phyloP scores from a whole-genome alignment of 2,888 invertebrate genomes.

The Apodemia hepburni region DNA sequence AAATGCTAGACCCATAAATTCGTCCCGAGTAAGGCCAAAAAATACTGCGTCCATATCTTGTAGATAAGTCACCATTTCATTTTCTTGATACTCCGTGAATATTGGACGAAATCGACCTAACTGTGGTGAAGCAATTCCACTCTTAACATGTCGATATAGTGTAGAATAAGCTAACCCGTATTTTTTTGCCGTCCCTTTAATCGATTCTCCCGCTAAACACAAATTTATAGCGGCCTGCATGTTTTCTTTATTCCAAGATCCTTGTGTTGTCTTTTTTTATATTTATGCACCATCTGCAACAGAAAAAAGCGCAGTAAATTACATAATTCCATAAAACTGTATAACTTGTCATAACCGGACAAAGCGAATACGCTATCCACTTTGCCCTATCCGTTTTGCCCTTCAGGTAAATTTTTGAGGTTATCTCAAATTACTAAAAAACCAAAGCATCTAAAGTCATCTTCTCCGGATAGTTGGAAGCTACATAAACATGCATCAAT shows the following conservation, averaged over 20 bases:
- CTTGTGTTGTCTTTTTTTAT: constrained; percentile 30
- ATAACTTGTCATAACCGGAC: no score
- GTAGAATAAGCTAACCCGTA: constrained; percentile 32
- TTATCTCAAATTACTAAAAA: no score
- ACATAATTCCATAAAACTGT: no score
- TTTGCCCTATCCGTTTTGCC: no score
- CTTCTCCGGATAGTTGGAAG: no score
- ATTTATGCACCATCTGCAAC: not conserved
- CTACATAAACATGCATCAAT: no score
- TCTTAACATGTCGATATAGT: constrained; percentile 21
- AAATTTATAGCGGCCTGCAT: constrained; percentile 31
- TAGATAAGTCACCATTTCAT: constrained; percentile 30
- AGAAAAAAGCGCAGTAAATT: no score
- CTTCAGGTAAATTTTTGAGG: no score
- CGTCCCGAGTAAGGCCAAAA: constrained; percentile 33
- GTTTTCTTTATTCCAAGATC: constrained; percentile 26
- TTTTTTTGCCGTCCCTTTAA: constrained; percentile 30
- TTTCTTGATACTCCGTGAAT: constrained; percentile 33
- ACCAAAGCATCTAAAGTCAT: no score
- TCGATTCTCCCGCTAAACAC: constrained; percentile 30
- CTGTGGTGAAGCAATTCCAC: constrained; percentile 26
- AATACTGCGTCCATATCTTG: constrained; percentile 33
- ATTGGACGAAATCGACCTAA: constrained; percentile 32
- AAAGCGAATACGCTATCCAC: no score
- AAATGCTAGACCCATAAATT: constrained; percentile 32